phyloP scores from a whole-genome alignment of 2,797 vertebrate genomes.

The Eutrigla gurnardus region DNA sequence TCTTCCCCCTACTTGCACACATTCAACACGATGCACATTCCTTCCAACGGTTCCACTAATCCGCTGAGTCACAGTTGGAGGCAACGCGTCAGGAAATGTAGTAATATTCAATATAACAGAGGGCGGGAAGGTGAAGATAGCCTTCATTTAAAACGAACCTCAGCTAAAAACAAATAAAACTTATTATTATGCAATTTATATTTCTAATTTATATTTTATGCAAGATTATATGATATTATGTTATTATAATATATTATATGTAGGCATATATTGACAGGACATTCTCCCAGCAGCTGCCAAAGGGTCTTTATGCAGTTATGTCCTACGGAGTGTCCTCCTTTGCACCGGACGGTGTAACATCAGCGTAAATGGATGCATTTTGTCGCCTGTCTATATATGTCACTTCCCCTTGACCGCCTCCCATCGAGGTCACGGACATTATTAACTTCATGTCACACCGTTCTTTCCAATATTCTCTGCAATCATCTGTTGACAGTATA shows the following conservation, averaged over 20 bases:
- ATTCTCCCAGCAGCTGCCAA: slow-evolving; percentile 1
- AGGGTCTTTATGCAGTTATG: not conserved
- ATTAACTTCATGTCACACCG: slow-evolving; percentile 14
- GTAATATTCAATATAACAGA: not conserved
- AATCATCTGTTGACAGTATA: slow-evolving; percentile 11
- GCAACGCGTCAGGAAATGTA: not conserved
- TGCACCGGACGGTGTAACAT: not conserved
- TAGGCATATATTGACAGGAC: not conserved
- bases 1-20: not conserved
- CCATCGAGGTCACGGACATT: not conserved
- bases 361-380: not conserved
- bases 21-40: not conserved
- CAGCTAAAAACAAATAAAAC: not conserved
- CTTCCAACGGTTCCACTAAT: not conserved
- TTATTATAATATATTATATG: not conserved
- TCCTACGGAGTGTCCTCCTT: not conserved
- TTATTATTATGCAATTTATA: not conserved
- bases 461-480: slow-evolving; percentile 11
- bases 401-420: not conserved
- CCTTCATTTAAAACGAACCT: not conserved
- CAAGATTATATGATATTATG: not conserved
- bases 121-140: not conserved
- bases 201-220: not conserved
- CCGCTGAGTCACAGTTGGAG: not conserved
- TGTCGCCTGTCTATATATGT: not conserved